Evolutionary conservation across 2,888 invertebrate genomes (phyloP).

Genomic region (Abrostola triplasia): DNA sequence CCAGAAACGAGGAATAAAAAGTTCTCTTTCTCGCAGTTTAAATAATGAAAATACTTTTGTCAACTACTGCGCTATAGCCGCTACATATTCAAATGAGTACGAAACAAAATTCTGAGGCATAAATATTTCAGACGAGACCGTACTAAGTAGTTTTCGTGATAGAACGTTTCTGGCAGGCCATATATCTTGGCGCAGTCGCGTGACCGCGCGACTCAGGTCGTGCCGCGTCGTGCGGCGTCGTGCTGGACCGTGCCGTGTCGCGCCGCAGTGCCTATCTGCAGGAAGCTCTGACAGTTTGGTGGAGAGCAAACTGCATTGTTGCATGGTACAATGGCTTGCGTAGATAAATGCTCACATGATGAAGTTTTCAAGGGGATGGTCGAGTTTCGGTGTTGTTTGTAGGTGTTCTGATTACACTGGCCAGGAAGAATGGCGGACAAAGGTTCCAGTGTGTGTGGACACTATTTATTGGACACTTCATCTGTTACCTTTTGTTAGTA

Average conservation of each 20-base stretch:
- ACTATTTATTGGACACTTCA: constrained; percentile 33
- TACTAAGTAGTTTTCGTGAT: constrained; percentile 47
- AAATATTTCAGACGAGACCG: constrained; percentile 44
- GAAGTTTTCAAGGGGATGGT: constrained; percentile 44
- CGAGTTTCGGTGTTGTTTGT: constrained; percentile 43
- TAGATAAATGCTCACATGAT: constrained; percentile 51
- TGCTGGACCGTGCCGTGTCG: constrained; percentile 23
- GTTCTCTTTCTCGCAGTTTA: constrained; percentile 42
- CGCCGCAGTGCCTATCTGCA: constrained; percentile 55
- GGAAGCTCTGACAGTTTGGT: constrained; percentile 55
- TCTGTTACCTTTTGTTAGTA: not conserved
- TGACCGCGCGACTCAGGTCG: constrained; percentile 11
- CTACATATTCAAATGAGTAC: constrained; percentile 49
- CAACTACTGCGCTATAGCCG: constrained; percentile 39
- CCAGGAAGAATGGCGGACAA: constrained; percentile 43
- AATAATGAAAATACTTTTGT: constrained; percentile 52
- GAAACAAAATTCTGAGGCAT: constrained; percentile 45
- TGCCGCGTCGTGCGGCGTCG: constrained; percentile 2
- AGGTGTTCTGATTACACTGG: constrained; percentile 35
- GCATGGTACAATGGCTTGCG: constrained; percentile 39
- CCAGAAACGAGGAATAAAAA: constrained; percentile 35
- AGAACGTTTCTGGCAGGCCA: constrained; percentile 49
- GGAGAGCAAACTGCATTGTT: constrained; percentile 58
- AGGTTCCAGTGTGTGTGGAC: constrained; percentile 28
- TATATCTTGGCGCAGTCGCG: constrained; percentile 40